phyloP scores from a whole-genome alignment of 64 coral and sea anemone species.

The Stichodactyla helianthus region DNA sequence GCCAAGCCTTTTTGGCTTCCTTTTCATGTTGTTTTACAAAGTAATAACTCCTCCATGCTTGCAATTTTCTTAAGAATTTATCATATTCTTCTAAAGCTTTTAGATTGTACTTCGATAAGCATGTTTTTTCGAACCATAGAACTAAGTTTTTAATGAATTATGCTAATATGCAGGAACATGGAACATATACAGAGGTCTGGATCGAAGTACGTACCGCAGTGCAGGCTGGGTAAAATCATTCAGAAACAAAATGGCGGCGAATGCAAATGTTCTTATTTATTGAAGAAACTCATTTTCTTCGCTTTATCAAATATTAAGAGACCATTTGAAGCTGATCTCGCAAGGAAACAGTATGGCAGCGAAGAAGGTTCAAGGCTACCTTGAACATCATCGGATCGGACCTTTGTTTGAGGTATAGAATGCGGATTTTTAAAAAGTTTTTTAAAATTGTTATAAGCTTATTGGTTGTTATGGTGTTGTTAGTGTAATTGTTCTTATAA shows the following conservation, averaged over 20 bases:
- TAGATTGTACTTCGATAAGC: too few relatives aligned
- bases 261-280: constrained; percentile 27
- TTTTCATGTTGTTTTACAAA: too few relatives aligned
- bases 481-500: not conserved
- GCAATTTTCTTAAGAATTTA: too few relatives aligned
- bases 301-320: not conserved
- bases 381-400: constrained; percentile 11
- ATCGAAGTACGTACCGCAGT: not conserved
- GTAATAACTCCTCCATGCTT: too few relatives aligned
- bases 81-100: too few relatives aligned
- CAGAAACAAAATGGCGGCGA: constrained; percentile 21
- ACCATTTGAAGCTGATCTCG: not conserved
- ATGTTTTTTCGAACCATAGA: too few relatives aligned
- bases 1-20: too few relatives aligned
- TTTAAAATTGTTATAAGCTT: not conserved
- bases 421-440: not conserved
- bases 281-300: not conserved
- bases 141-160: too few relatives aligned
- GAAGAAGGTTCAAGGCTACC: constrained; percentile 16
- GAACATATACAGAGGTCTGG: too few relatives aligned
- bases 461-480: not conserved
- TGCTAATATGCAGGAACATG: too few relatives aligned
- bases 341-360: constrained; percentile 3
- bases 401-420: constrained; percentile 14
- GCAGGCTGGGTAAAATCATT: constrained; percentile 3